A percentile compares a stretch with the other conserved stretches of the same genome.
Conservation (phyloP, 2,113 vertebrate genomes). For the Mesocricetus auratus region DNA sequence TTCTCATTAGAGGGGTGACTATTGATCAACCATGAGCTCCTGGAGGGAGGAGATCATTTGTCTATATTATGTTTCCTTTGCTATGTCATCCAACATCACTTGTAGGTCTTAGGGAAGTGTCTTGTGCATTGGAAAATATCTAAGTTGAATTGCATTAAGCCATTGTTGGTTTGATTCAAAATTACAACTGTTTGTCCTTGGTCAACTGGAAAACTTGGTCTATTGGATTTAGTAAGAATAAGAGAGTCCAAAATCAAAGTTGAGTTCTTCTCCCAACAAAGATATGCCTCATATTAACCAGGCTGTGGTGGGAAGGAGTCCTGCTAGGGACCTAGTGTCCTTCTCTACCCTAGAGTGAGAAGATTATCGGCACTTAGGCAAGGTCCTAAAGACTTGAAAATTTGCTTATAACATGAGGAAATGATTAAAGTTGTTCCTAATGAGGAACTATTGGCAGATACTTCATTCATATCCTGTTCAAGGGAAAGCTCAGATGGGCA, state of each 20-base stretch:
- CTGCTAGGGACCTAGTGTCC: background rate
- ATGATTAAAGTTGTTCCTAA: slow-evolving; percentile 26
- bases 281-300: slow-evolving; percentile 39
- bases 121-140: slow-evolving; percentile 20
- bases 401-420: background rate
- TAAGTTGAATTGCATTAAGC: slow-evolving; percentile 58
- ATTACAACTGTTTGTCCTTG: slow-evolving; percentile 67
- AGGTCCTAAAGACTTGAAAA: background rate
- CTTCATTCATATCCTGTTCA: background rate
- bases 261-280: background rate
- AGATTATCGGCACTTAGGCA: background rate
- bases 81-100: background rate
- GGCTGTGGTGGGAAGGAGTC: background rate
- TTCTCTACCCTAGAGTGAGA: background rate
- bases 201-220: slow-evolving; percentile 22
- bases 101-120: slow-evolving; percentile 7
- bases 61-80: background rate
- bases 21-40: background rate
- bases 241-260: slow-evolving; percentile 24
- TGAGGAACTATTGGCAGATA: background rate
- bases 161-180: slow-evolving; percentile 67
- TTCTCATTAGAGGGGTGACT: background rate
- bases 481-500: background rate
- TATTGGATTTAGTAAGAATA: slow-evolving; percentile 59
- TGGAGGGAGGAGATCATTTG: background rate